Conservation (phyloP, 1,140 invertebrate species). For the Globodera rostochiensis region DNA sequence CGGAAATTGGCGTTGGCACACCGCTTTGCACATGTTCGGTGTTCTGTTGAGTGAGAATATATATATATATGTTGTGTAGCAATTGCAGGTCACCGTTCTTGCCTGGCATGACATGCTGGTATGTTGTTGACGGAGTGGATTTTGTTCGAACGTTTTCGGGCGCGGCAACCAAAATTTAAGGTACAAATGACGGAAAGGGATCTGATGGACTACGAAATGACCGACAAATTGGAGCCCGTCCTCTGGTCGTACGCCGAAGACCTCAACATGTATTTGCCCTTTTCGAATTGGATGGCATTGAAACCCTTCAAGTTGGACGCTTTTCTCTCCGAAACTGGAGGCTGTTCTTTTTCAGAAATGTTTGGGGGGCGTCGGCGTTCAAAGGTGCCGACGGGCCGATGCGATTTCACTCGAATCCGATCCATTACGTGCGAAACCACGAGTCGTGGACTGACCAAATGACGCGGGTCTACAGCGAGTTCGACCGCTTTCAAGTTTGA, state of each 20-base stretch:
- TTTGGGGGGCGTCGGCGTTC: slow-evolving; percentile 52
- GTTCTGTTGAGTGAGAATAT: no score
- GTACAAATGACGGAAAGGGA: slow-evolving; percentile 32
- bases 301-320: slow-evolving; percentile 45
- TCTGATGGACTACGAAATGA: slow-evolving; percentile 44
- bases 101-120: slow-evolving; percentile 65
- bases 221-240: slow-evolving; percentile 56
- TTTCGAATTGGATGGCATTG: slow-evolving; percentile 56
- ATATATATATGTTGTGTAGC: no score
- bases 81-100: slow-evolving; percentile 52
- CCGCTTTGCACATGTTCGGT: no score
- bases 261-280: slow-evolving; percentile 59
- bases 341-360: slow-evolving; percentile 30
- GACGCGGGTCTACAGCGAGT: slow-evolving; percentile 55
- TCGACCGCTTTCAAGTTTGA: slow-evolving; percentile 51
- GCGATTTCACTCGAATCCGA: slow-evolving; percentile 58
- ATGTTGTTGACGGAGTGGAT: neutral
- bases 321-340: neutral
- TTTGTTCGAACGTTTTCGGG: neutral
- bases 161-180: neutral
- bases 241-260: slow-evolving; percentile 65
- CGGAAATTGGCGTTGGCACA: no score
- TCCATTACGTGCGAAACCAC: slow-evolving; percentile 62
- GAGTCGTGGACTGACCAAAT: slow-evolving; percentile 61
- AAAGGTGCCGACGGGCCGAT: slow-evolving; percentile 60